Base-by-base conservation (phyloP, 2,888 invertebrate species). In the Drosophila silvestris region DNA sequence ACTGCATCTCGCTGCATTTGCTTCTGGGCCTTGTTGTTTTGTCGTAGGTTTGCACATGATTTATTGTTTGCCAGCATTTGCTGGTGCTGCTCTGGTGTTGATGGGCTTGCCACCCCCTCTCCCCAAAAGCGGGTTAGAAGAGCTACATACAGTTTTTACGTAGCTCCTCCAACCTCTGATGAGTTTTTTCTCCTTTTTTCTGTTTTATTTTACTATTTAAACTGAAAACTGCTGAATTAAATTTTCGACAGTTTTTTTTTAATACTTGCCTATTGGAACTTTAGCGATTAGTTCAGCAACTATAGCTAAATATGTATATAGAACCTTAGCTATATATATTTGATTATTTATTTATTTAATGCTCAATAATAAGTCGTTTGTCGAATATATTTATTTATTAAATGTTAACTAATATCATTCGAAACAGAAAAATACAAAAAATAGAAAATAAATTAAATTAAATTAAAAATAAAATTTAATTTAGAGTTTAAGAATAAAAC, bases 11-110 rank as follows among this genome's bases (percentile, higher is more conserved):
- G 10, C 5, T 41, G 41, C 41, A 16, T 26, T 47, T 69, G 52
- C 51, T 52, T 58, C 51, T 63, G 75, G 57, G 53, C 50, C 54
- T 59, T 33, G 65, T 44, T 63, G 64, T 81, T 78, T 51, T 47
- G 47, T 53, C 41, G 81, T 72, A 69, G 58, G 71, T 74, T 59
- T 62, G 78, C 66, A 79, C 65, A 84, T 89, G 78, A 81, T 81
- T 77, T 81, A 81, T 77, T 69, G 72, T 84, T 84, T 77, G 77
- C 67, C 64, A 71, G 79, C 68, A 62, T 64, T 32, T 72, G 59
- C 26, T 57, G 54, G 51, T 22, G 26, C 52, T 69, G 44, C 63
- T 37, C 30, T 70, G 61, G 60, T 72, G 86, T 81, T 89, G 83
- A 81, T 78, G 84, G 73, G 63, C 70, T 67, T 44, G 64, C 22